A percentile compares a stretch with the other conserved stretches of the same genome.
Conservation (phyloP, 1,140 invertebrate genomes). For the Steinernema feltiae region DNA sequence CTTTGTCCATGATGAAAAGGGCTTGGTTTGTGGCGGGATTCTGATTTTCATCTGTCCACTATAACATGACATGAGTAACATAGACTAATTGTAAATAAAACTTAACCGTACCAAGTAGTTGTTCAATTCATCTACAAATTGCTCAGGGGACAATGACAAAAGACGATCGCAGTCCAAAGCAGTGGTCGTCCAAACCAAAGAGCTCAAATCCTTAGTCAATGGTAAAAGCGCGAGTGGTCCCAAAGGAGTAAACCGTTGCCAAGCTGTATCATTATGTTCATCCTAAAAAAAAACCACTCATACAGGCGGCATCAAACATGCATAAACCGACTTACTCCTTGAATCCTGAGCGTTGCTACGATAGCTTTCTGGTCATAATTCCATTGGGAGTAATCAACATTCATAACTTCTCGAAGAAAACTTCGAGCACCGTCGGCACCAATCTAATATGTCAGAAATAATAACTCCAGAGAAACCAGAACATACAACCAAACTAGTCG, state of each 20-base stretch:
- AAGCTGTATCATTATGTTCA: conserved; percentile 75
- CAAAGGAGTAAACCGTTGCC: conserved; percentile 85
- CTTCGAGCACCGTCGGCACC: conserved; percentile 89
- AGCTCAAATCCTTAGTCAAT: conserved; percentile 70
- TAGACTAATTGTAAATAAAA: conserved; percentile 22
- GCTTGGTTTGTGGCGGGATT: conserved; percentile 52
- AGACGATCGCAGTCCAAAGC: conserved; percentile 69
- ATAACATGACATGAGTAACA: conserved; percentile 40
- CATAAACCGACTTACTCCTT: conserved; percentile 19
- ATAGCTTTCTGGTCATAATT: conserved; percentile 77
- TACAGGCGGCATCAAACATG: no score
- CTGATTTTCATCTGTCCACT: conserved; percentile 68
- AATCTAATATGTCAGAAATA: conserved; percentile 62
- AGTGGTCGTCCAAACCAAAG: conserved; percentile 83
- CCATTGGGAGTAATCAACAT: conserved; percentile 71
- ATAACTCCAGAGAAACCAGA: neutral
- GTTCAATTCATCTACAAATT: conserved; percentile 84
- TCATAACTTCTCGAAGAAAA: conserved; percentile 72
- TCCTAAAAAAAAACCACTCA: conserved; percentile 61
- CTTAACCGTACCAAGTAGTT: conserved; percentile 69
- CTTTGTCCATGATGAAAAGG: conserved; percentile 46
- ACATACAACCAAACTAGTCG: conserved; percentile 62
- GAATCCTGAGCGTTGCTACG: conserved; percentile 40
- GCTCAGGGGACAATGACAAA: conserved; percentile 67
- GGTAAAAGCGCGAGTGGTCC: conserved; percentile 86